Base-by-base conservation (phyloP, 2,797 vertebrate species). In the Coregonus ussuriensis region DNA sequence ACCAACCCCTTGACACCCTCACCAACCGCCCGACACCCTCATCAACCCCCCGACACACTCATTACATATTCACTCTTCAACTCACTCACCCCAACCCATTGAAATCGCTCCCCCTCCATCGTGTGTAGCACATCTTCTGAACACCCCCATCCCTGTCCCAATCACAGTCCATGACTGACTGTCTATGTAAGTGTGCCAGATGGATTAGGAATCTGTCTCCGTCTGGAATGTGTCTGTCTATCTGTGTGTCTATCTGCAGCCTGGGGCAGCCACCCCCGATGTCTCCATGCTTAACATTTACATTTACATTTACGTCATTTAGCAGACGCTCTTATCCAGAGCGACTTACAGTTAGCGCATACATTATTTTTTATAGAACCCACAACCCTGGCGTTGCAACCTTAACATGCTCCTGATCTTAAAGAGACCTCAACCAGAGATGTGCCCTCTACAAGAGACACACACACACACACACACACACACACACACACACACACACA, bases 171-270 rank as follows among this genome's bases (percentile, higher is more conserved):
- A n/a, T 25, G 59, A 74, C 3, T 72, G 62, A 21, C 54, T 77
- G 31, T 77, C 66, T 69, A 72, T 70, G 74, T 74, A 73, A 74
- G 31, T 74, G 72, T 77, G 51, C 47, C 77, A 62, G 76, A 71
- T 16, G 68, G 33, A 25, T 80, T 47, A 9, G 2, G 41, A 2
- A 9, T 47, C 9, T 47, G 41, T 47, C 41, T 47, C 41, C 41
- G 9, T 11, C 41, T 47, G 41, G 7, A 76, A 13, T 51, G 41
- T 71, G 70, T 18, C 15, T 37, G 54, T 31, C 52, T 41, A 9
- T 59, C 25, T 56, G 52, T 25, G 25, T 16, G 51, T 52, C 41
- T 72, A 7, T 72, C 47, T 56, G 51, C 16, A 52, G n/a, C 59
- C 59, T 62, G 59, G 9, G 59, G 21, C n/a, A 62, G 9, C 18